Conservation (phyloP, 2,888 invertebrate genomes). For the Leptinotarsa rubiginosa region DNA sequence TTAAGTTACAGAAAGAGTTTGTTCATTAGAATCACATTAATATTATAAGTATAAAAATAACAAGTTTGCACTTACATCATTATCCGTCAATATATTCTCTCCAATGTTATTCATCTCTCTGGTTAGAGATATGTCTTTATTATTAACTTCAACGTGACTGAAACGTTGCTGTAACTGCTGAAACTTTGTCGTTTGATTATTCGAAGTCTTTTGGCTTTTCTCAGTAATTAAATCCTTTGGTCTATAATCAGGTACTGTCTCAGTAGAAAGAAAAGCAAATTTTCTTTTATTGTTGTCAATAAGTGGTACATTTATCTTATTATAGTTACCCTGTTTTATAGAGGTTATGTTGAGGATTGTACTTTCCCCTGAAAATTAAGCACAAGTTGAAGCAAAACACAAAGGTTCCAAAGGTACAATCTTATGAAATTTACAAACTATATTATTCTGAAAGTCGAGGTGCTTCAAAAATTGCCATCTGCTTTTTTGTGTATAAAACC, state of each 20-base stretch:
- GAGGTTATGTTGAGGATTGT: slow-evolving; percentile 67
- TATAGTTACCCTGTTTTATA: slow-evolving; percentile 58
- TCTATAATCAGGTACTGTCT: slow-evolving; percentile 88
- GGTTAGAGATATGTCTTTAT: slow-evolving; percentile 67
- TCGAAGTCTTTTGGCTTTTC: slow-evolving; percentile 80
- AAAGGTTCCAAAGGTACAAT: neutral
- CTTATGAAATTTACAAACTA: neutral
- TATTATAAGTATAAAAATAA: neutral
- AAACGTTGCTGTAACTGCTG: slow-evolving; percentile 84
- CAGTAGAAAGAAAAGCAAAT: slow-evolving; percentile 87
- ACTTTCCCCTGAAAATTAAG: slow-evolving; percentile 61
- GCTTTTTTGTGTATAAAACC: too few relatives aligned
- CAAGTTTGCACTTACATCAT: slow-evolving; percentile 66
- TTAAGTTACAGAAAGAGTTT: too few relatives aligned
- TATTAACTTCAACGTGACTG: slow-evolving; percentile 69
- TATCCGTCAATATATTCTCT: slow-evolving; percentile 72
- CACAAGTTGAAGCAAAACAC: neutral
- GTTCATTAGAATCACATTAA: too few relatives aligned
- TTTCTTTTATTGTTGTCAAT: slow-evolving; percentile 87
- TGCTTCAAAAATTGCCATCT: too few relatives aligned
- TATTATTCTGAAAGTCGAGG: too few relatives aligned
- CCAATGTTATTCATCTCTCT: slow-evolving; percentile 72
- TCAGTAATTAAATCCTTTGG: slow-evolving; percentile 76
- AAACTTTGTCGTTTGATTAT: slow-evolving; percentile 84
- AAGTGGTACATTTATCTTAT: slow-evolving; percentile 65